phyloP scores from a whole-genome alignment of 2,113 vertebrate genomes.

The Ochotona princeps region DNA sequence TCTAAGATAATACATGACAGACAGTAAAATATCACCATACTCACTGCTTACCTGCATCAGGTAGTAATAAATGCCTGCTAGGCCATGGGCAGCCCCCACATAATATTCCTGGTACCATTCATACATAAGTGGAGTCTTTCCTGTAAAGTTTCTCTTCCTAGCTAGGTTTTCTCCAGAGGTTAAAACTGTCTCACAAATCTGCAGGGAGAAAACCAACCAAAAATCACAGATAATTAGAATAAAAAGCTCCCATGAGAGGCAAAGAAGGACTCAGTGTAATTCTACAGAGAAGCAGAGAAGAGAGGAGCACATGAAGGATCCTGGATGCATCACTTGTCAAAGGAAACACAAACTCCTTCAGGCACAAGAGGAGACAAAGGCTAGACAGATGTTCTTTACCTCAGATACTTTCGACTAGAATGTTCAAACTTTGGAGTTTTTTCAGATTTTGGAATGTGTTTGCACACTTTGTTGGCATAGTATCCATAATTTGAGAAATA shows the following conservation, averaged over 20 bases:
- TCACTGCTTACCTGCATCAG: slow-evolving; percentile 94
- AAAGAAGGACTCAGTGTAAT: neutral
- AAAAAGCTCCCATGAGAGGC: neutral
- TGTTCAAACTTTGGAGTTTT: too few species aligned
- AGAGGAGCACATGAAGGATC: neutral
- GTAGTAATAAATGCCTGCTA: slow-evolving; percentile 97
- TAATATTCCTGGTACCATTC: slow-evolving; percentile 98
- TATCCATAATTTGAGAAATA: too few species aligned
- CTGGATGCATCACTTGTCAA: neutral
- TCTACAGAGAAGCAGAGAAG: neutral
- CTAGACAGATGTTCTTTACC: too few species aligned
- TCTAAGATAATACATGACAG: neutral
- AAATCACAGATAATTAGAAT: slow-evolving; percentile 11
- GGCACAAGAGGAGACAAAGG: neutral
- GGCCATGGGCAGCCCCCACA: slow-evolving; percentile 95
- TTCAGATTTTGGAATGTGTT: too few species aligned
- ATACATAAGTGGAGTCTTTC: slow-evolving; percentile 94
- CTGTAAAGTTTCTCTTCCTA: slow-evolving; percentile 89
- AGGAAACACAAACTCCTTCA: neutral
- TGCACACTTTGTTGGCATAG: too few species aligned
- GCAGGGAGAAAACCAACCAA: slow-evolving; percentile 11
- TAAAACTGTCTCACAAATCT: slow-evolving; percentile 92
- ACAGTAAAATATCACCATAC: neutral
- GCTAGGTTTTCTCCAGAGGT: slow-evolving; percentile 92
- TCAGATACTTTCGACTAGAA: too few species aligned